phyloP scores from a whole-genome alignment of 1,140 invertebrate genomes.

The Dendroctonus ponderosae region DNA sequence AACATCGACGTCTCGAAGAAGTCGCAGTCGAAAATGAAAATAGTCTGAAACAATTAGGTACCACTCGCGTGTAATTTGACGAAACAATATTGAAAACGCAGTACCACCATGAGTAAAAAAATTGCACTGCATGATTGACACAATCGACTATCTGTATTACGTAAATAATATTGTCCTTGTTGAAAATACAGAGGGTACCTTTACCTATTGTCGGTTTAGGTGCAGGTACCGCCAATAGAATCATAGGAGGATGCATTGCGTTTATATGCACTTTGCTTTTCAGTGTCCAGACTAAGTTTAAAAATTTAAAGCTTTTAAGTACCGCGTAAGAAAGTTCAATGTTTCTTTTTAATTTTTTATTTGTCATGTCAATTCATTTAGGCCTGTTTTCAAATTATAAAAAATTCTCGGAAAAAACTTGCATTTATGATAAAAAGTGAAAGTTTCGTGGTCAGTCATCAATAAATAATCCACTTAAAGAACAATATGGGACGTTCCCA shows the following conservation, averaged over 20 bases:
- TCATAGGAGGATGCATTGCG: neutral
- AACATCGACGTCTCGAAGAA: neutral
- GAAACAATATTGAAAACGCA: constrained; percentile 6
- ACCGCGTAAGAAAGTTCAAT: too few species aligned
- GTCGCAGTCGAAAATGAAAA: neutral
- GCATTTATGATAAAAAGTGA: too few species aligned
- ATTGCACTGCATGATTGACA: constrained; percentile 30
- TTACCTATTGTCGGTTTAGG: constrained; percentile 5
- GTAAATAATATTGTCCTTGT: constrained; percentile 26
- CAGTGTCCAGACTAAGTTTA: too few species aligned
- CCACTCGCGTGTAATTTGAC: constrained; percentile 4
- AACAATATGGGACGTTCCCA: too few species aligned
- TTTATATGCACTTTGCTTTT: too few species aligned
- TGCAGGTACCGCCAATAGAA: constrained; percentile 3
- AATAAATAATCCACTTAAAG: too few species aligned
- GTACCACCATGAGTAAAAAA: constrained; percentile 22
- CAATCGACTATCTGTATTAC: constrained; percentile 28
- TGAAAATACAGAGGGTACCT: constrained; percentile 4
- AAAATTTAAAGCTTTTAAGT: too few species aligned
- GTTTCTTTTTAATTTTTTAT: too few species aligned
- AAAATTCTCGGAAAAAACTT: too few species aligned
- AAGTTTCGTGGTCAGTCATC: too few species aligned
- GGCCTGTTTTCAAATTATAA: too few species aligned
- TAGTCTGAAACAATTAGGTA: constrained; percentile 1
- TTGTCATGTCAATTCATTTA: too few species aligned